Evolutionary conservation across 1,140 invertebrate genomes (phyloP), one percentile per base, ranked within the genome.

Genomic region (Micrasema minimum): DNA sequence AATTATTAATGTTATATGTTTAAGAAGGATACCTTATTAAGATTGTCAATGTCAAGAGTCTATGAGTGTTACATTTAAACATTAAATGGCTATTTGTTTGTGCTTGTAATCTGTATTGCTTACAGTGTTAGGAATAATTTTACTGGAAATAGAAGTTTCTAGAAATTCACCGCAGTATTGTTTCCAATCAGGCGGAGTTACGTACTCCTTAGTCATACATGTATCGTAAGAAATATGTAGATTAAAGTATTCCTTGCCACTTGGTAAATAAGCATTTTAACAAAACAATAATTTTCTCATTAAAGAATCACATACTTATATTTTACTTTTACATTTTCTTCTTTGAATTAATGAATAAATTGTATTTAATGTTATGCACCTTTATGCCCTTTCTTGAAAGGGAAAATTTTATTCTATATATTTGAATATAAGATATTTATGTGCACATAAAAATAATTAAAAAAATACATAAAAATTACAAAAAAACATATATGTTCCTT

Each of bases 381-480:
- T 41, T 62, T 69, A 71, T 26, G 11, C 62, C 50, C 46, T 65
- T 66, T 45, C 48, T 57, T 57, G 22, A 45, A 55, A 71, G 48
- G 51, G 64, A 38, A 66, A 59, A 51, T 53, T 48, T 55, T 71
- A 50, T 65, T 57, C 43, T 23, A 62, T 61, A 57, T 66, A 72
- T 61, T 67, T 65, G 48, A 71, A 46, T 67, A 66, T 72, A 66
- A 72, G 70, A 55, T 66, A 67, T 72, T 72, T 72, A 72, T 72
- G 62, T 72, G 69, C 64, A 72, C 64, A 67, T 61, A 66, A 66
- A 72, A 71, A 66, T 31, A 61, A 23, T 46, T 38, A 57, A 68
- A 69, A 70, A 64, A 37, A 61, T n/a, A 22, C 45, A 57, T 66
- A 71, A 66, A 66, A 66, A 11, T 16, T 48, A 14, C 51, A 51